Percentiles rank a stretch among this genome's conserved stretches.
These are phyloP conservation scores for honey bee (Apis mellifera) DNA, from an alignment of 1,140 invertebrate species.

Conservation along the genomic window DNA sequence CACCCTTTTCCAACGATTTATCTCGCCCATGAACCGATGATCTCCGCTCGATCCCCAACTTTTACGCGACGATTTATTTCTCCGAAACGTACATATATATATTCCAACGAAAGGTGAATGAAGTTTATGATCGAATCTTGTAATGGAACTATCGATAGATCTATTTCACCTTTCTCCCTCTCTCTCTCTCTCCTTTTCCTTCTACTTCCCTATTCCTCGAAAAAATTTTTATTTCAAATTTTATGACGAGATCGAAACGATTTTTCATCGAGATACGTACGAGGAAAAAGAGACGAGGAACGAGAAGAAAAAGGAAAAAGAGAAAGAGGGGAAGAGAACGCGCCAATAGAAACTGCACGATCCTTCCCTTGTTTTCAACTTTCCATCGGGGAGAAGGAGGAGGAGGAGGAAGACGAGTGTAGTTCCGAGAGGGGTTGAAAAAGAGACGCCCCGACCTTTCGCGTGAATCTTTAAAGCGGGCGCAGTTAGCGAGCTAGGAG, in stretches of 20 bases:
- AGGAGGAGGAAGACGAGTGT: neutral
- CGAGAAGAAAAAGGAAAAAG: neutral
- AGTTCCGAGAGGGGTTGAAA: conserved; percentile 25
- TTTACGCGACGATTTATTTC: conserved; percentile 13
- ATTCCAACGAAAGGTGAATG: neutral
- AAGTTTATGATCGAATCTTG: neutral
- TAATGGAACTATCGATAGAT: neutral
- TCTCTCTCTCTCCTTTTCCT: neutral
- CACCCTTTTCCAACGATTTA: conserved; percentile 42
- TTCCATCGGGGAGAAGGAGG: neutral
- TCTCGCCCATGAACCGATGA: conserved; percentile 8
- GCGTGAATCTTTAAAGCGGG: conserved; percentile 67
- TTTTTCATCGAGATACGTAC: neutral
- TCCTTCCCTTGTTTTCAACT: conserved; percentile 23
- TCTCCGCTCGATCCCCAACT: neutral
- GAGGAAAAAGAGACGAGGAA: neutral
- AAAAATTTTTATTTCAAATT: conserved; percentile 6
- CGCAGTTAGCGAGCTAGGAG: conserved; percentile 68
- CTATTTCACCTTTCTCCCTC: neutral
- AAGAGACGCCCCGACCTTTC: conserved; percentile 51
- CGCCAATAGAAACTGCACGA: conserved; percentile 23
- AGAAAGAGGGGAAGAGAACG: neutral
- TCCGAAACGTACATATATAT: neutral
- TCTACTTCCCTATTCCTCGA: no score
- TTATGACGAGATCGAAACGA: neutral